Evolutionary conservation across 2,797 vertebrate species (phyloP).

Genomic region (Sebastes iracundus): DNA sequence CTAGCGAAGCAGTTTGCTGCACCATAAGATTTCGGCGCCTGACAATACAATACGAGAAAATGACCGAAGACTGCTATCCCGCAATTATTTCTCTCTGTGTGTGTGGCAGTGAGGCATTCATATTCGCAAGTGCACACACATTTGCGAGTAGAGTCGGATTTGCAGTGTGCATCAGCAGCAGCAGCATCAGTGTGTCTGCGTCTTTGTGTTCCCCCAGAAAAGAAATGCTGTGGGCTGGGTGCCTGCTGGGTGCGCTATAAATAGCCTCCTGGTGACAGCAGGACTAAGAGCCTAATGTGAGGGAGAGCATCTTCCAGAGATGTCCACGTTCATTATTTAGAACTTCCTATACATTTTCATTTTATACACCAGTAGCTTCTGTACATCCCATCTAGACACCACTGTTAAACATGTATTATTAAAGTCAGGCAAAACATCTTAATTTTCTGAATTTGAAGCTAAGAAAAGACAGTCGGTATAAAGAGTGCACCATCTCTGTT

Average conservation of each 20-base stretch:
- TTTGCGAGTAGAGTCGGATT: not conserved
- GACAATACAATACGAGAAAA: not conserved
- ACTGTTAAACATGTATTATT: not conserved
- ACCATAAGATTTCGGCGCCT: not conserved
- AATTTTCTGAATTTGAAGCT: not conserved
- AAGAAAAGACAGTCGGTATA: not conserved
- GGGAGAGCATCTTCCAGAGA: constrained; percentile 62
- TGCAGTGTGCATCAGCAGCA: not conserved
- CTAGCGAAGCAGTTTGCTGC: not conserved
- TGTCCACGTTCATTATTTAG: constrained; percentile 54
- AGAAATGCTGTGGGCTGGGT: constrained; percentile 53
- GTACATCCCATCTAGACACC: not conserved
- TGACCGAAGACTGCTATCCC: not conserved
- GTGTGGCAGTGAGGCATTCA: not conserved
- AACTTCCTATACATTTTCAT: constrained; percentile 31
- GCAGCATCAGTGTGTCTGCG: constrained; percentile 16
- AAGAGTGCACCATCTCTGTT: not conserved
- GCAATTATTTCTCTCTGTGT: constrained; percentile 1
- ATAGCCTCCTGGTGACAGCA: constrained; percentile 74
- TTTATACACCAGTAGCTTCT: not conserved
- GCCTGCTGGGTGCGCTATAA: constrained; percentile 72
- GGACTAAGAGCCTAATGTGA: constrained; percentile 63
- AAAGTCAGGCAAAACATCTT: not conserved
- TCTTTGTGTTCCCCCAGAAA: constrained; percentile 39
- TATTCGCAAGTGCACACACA: not conserved